Evolutionary conservation across 2,888 invertebrate species (phyloP).

Genomic region (Drosophila meridionalis): DNA sequence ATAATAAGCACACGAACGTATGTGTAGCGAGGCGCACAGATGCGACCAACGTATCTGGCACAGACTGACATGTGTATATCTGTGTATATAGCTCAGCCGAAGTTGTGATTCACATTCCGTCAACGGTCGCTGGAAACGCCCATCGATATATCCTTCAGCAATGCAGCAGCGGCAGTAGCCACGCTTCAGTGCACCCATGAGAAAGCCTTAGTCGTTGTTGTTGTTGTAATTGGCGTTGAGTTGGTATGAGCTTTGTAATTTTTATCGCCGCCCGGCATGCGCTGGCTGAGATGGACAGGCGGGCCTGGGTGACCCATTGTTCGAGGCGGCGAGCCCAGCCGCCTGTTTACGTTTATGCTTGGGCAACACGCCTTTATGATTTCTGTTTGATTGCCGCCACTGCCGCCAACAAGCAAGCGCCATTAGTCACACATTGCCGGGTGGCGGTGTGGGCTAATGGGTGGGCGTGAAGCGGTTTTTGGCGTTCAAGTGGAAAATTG

Average conservation of each 20-base stretch:
- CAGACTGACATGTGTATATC: not conserved
- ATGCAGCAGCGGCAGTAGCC: conserved; percentile 37
- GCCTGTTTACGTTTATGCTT: conserved; percentile 72
- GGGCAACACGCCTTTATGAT: conserved; percentile 80
- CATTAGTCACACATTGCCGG: conserved; percentile 72
- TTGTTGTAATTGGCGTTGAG: conserved; percentile 10
- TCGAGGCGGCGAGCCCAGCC: conserved; percentile 36
- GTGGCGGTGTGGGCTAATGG: conserved; percentile 3
- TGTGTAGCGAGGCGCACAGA: not conserved
- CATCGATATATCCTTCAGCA: conserved; percentile 22
- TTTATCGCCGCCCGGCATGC: conserved; percentile 73
- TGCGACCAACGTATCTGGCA: conserved; percentile 5
- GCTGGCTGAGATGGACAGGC: conserved; percentile 25
- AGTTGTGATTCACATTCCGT: conserved; percentile 44
- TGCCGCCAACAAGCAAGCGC: conserved; percentile 66
- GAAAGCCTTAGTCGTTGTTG: conserved; percentile 3
- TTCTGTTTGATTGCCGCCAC: conserved; percentile 79
- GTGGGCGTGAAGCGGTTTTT: conserved; percentile 36
- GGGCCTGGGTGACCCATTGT: conserved; percentile 49
- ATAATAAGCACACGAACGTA: not conserved
- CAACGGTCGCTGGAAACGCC: conserved; percentile 43
- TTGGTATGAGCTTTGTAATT: conserved; percentile 54
- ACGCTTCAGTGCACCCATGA: conserved; percentile 67
- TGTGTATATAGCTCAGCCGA: conserved; percentile 6
- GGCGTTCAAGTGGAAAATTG: conserved; percentile 80